Evolutionary conservation across 2,888 invertebrate genomes (phyloP), one percentile per base, ranked within the genome.

Genomic region (Sarcophaga subvicina): DNA sequence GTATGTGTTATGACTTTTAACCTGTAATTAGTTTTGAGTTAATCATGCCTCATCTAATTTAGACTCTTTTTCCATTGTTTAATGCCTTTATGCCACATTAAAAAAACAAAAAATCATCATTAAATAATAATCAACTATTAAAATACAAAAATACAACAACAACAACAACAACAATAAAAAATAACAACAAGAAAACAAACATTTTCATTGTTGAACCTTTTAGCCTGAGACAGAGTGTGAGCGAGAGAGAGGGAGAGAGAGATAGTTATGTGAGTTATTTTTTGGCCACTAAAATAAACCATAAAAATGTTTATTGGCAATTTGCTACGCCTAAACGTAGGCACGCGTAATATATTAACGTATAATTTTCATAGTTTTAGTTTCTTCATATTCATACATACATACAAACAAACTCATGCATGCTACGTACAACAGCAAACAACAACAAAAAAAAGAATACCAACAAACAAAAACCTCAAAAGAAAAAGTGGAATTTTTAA

Each of bases 251-350:
- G 17, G 3, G 22, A 14, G 17, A 14, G 17, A 14, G 54, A 63
- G n/a, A n/a, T n/a, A n/a, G 72, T 49, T 60, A 71, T 78, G 62
- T 62, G 67, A 60, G 37, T 60, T 64, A 83, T 62, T 85, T 77
- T 62, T 77, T 62, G 64, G 76, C 72, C 77, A 54, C 79, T 69
- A 84, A 59, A 69, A 69, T 72, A 20, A 80, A 77, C 79, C 78
- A 71, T 67, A 73, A 64, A 79, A 77, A 72, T 83, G 69, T 86
- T 84, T 83, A 86, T 71, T 80, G 79, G 89, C 89, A 90, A 90
- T 90, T 91, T 90, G 91, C 90, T 90, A 90, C 91, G 91, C 90
- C 90, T 90, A 91, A 91, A 91, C 89, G 90, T 90, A 89, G 90
- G 90, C 91, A 91, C 91, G 90, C 90, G 90, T 88, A 76, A 69